Conservation (phyloP, 2,113 vertebrate species). For the Lethenteron reissneri region DNA sequence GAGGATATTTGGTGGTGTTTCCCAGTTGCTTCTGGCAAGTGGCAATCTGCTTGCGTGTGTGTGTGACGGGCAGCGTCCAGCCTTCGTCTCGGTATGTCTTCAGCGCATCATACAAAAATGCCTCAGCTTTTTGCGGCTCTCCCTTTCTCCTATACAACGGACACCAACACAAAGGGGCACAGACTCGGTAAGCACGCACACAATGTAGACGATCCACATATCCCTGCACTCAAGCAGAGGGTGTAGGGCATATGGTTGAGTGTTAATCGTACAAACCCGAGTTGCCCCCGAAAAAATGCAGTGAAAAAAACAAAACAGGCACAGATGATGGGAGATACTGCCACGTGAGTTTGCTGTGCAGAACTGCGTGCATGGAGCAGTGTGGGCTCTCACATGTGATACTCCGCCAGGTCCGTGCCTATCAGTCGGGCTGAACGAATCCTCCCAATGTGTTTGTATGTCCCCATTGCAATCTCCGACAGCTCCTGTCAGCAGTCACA, state of each 20-base stretch:
- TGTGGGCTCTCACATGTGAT: slow-evolving; percentile 54
- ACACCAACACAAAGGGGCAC: slow-evolving; percentile 1
- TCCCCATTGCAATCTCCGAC: slow-evolving; percentile 75
- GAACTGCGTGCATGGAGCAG: no score
- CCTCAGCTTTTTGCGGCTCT: slow-evolving; percentile 54
- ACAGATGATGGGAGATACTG: no score
- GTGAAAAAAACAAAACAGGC: neutral
- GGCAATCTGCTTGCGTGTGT: slow-evolving; percentile 69
- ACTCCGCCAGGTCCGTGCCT: slow-evolving; percentile 86
- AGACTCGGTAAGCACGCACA: neutral
- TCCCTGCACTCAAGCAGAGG: neutral
- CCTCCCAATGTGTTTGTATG: slow-evolving; percentile 62
- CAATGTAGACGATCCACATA: neutral
- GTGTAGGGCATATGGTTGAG: neutral
- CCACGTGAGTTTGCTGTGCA: no score
- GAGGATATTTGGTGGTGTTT: slow-evolving; percentile 78
- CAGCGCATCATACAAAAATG: slow-evolving; percentile 59
- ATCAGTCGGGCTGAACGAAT: slow-evolving; percentile 60
- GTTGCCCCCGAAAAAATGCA: no score
- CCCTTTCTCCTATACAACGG: slow-evolving; percentile 48
- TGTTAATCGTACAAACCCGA: neutral
- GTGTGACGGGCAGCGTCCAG: slow-evolving; percentile 64
- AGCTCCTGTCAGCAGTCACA: slow-evolving; percentile 35
- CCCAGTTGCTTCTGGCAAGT: slow-evolving; percentile 72
- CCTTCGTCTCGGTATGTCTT: slow-evolving; percentile 65